Conservation (phyloP, 1,140 invertebrate genomes). For the Brachionus rotundiformis region DNA sequence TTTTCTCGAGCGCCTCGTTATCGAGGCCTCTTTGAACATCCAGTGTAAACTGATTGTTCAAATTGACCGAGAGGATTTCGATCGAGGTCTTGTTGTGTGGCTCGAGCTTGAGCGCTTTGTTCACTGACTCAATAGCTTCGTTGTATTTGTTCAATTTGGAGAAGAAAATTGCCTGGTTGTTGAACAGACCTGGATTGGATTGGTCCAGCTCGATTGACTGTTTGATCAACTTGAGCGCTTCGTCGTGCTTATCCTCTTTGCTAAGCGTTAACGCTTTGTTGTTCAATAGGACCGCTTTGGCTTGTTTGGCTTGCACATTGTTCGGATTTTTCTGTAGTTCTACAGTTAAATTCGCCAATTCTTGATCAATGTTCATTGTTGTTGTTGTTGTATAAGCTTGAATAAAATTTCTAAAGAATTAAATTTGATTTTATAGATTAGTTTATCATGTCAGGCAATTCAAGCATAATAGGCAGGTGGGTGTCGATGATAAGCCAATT, state of each 20-base stretch:
- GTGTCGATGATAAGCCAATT: slow-evolving; percentile 4
- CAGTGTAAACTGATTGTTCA: slow-evolving; percentile 24
- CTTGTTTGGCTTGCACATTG: background rate
- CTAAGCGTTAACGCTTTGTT: slow-evolving; percentile 17
- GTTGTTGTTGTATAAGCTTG: background rate
- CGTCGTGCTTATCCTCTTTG: background rate
- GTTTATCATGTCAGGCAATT: background rate
- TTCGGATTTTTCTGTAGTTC: slow-evolving; percentile 23
- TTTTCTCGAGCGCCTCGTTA: slow-evolving; percentile 30
- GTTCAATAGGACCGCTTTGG: slow-evolving; percentile 3
- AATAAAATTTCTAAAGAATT: slow-evolving; percentile 1
- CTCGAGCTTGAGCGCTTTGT: background rate
- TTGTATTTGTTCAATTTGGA: slow-evolving; percentile 23
- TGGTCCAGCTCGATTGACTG: background rate
- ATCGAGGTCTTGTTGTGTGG: background rate
- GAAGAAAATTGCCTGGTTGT: slow-evolving; percentile 7
- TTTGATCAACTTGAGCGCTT: slow-evolving; percentile 15
- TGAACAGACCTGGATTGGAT: background rate
- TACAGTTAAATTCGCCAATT: background rate
- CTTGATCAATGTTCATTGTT: slow-evolving; percentile 32
- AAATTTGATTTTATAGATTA: background rate
- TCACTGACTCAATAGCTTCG: slow-evolving; percentile 7
- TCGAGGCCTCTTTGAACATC: background rate
- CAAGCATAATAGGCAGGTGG: slow-evolving; percentile 3
- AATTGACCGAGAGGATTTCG: background rate